phyloP scores from a whole-genome alignment of 30 jellyfish, hydroid and myxozoan species.

The Turritopsis rubra region DNA sequence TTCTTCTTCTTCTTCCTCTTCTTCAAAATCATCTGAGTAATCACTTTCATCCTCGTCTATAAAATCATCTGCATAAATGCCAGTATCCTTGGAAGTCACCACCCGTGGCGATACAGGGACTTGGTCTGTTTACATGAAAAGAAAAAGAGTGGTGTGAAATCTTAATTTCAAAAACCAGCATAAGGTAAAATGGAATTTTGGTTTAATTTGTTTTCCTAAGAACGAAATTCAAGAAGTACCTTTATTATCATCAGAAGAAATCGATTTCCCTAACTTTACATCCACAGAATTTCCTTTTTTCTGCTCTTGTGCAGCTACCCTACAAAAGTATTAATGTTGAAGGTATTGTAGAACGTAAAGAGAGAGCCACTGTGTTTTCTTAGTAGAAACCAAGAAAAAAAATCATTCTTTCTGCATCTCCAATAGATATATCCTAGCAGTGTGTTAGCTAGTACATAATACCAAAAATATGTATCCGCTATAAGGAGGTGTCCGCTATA shows the following conservation, averaged over 20 bases:
- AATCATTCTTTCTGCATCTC: no score
- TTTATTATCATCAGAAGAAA: not conserved
- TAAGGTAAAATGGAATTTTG: not conserved
- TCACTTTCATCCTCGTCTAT: constrained; percentile 78
- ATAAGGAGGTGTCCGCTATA: no score
- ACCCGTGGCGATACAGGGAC: constrained; percentile 20
- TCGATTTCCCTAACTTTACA: not conserved
- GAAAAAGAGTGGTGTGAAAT: no score
- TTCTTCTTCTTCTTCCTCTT: constrained; percentile 60
- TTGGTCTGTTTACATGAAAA: not conserved
- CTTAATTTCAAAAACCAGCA: not conserved
- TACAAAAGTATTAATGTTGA: not conserved
- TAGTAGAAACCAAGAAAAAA: no score
- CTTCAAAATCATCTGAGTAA: constrained; percentile 90
- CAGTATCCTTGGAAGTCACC: constrained; percentile 81
- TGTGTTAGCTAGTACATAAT: no score
- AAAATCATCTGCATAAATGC: constrained; percentile 93
- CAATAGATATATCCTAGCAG: no score
- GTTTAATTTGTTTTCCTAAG: not conserved
- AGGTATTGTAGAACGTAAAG: not conserved
- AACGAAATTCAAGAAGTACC: not conserved
- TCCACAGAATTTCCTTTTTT: not conserved
- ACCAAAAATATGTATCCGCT: no score
- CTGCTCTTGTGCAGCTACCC: not conserved
- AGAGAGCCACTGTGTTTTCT: not conserved